Evolutionary conservation across 2,888 invertebrate species (phyloP), one percentile per base, ranked within the genome.

Genomic region (Cephonodes hylas): DNA sequence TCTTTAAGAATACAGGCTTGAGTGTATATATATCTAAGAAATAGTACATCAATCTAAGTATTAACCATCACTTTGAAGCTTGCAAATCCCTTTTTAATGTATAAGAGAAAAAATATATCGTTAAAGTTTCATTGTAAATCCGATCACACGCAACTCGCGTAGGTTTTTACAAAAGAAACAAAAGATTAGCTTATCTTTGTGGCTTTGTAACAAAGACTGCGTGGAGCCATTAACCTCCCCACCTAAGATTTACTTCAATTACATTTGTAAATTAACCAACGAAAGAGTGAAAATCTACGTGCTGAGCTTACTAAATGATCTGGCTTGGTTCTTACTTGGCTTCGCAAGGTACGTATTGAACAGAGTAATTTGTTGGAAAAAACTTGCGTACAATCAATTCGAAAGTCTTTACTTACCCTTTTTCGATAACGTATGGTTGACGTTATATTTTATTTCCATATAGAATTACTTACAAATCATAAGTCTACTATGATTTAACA

Each of bases 241-340:
- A 38, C 45, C 61, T 31, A 57, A 61, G 59, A 70, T 71, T 74
- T 66, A 68, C 65, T 74, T 71, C 71, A 71, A 72, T 72, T 74
- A 69, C 72, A 67, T 72, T 72, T 72, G 70, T 74, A 71, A 74
- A 72, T 72, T 74, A 72, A 72, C 70, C 66, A 70, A 72, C 71
- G 71, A 71, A 72, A 69, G 68, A 67, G 70, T 63, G 68, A 65
- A 66, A 72, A 58, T 60, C 61, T 60, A 69, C 72, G 74, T 72
- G 71, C 62, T 61, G 13, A 27, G 70, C 42, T 63, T 71, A 60
- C 42, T 48, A 23, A 60, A 31, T 53, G 4, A 4, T 1, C n/a
- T 3, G 38, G 38, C 38, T 27, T 27, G 22, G 45, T 3, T 53
- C 15, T 7, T 3, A 7, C 15, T n/a, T 0, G 53, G 53, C 18